These are phyloP conservation scores for Taurulus bubalis DNA, from an alignment of 2,113 vertebrate species.

Conservation along the genomic window DNA sequence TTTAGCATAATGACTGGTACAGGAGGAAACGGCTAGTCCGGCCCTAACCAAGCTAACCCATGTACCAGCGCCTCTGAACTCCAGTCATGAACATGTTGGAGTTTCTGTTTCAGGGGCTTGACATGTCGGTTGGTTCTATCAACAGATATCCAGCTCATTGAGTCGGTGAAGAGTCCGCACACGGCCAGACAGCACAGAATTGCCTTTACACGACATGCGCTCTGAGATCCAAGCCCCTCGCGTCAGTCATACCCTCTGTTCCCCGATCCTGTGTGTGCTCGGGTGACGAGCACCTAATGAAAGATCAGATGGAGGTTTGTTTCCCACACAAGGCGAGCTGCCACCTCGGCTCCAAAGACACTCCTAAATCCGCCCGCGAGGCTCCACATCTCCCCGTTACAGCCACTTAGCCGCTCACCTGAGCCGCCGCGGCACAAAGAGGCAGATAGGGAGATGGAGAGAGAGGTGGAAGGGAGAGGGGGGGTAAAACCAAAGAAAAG, in stretches of 20 bases:
- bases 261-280: neutral
- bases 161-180: neutral
- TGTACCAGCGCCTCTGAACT: neutral
- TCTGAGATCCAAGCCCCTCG: slow-evolving; percentile 39
- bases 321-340: slow-evolving; percentile 48
- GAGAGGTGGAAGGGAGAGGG: neutral
- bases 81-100: neutral
- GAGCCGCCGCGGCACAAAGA: slow-evolving; percentile 47
- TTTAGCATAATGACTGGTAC: neutral
- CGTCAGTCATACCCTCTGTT: slow-evolving; percentile 35
- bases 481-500: slow-evolving; percentile 42
- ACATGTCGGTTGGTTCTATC: neutral
- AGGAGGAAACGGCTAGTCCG: neutral
- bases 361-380: slow-evolving; percentile 56
- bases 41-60: no score
- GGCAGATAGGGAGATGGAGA: slow-evolving; percentile 16
- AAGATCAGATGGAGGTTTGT: slow-evolving; percentile 61
- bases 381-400: slow-evolving; percentile 20
- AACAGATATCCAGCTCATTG: neutral
- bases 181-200: neutral
- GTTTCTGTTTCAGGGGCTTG: neutral
- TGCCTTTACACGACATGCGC: slow-evolving; percentile 32
- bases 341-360: slow-evolving; percentile 53
- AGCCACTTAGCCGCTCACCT: slow-evolving; percentile 47
- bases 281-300: slow-evolving; percentile 64